phyloP scores from a whole-genome alignment of 1,140 invertebrate species.

The Episyrphus balteatus region DNA sequence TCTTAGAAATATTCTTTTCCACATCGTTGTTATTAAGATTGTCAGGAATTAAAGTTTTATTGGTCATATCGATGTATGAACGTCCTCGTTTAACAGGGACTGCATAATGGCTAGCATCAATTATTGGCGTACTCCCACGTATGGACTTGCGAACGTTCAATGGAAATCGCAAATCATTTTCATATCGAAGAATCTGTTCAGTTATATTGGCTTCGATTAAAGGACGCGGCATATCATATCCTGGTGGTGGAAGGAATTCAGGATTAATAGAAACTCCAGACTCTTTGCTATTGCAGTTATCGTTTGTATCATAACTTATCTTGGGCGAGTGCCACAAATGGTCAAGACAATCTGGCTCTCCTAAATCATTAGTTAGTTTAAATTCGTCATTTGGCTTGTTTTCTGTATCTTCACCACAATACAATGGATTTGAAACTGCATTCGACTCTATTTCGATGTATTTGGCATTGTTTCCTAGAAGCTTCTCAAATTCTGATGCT shows the following conservation, averaged over 20 bases:
- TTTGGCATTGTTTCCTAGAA: constrained; percentile 60
- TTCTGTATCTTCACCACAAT: constrained; percentile 12
- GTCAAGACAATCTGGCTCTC: constrained; percentile 23
- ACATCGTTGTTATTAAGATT: constrained; percentile 32
- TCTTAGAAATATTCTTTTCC: constrained; percentile 33
- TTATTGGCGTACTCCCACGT: constrained; percentile 11
- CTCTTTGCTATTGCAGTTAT: constrained; percentile 21
- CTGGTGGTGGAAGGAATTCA: constrained; percentile 20
- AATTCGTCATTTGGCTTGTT: constrained; percentile 14
- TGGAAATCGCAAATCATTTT: constrained; percentile 32
- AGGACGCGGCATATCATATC: constrained; percentile 31
- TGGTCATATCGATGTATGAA: constrained; percentile 34
- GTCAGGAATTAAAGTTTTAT: constrained; percentile 28
- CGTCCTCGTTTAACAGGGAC: constrained; percentile 29
- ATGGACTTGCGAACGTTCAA: constrained; percentile 27
- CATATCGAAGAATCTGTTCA: constrained; percentile 28
- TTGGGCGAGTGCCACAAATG: constrained; percentile 31
- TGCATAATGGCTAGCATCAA: constrained; percentile 19
- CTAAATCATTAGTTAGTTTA: constrained; percentile 14
- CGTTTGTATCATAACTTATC: constrained; percentile 24
- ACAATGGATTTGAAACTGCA: constrained; percentile 33
- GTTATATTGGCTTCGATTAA: constrained; percentile 23
- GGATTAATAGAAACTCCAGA: constrained; percentile 9
- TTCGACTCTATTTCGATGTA: constrained; percentile 47
- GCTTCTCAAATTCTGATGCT: constrained; percentile 48